phyloP scores from a whole-genome alignment of 2,113 vertebrate genomes.

The Dipodomys stephensi region DNA sequence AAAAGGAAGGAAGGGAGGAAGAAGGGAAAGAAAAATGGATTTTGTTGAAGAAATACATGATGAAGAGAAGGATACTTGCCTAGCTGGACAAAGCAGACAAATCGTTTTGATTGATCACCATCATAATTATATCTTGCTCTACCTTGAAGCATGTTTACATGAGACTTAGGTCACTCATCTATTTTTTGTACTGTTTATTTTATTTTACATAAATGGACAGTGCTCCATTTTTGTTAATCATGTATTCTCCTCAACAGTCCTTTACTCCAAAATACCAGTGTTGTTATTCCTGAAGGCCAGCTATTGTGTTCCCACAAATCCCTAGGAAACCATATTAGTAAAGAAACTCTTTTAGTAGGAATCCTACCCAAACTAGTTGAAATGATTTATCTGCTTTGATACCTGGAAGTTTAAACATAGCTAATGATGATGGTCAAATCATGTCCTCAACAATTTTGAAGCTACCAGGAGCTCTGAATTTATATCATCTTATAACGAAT shows the following conservation, averaged over 20 bases:
- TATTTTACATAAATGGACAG: neutral
- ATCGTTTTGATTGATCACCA: neutral
- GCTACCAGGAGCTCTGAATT: neutral
- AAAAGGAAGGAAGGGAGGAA: too few relatives aligned
- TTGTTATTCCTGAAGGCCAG: neutral
- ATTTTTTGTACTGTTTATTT: neutral
- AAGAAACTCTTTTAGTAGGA: neutral
- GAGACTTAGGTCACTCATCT: neutral
- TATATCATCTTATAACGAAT: neutral
- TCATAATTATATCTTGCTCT: neutral
- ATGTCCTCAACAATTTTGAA: neutral
- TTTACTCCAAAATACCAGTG: neutral
- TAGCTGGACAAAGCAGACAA: neutral
- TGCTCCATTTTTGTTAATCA: neutral
- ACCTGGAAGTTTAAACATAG: neutral
- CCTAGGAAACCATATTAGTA: neutral
- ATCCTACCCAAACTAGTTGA: neutral
- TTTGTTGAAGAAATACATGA: conserved; percentile 10
- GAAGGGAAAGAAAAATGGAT: too few relatives aligned
- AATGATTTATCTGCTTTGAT: conserved; percentile 21
- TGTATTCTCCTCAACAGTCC: neutral
- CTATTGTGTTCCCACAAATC: neutral
- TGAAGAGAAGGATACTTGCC: neutral
- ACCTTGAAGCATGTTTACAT: neutral
- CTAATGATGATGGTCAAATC: neutral